Base-by-base conservation (phyloP, 1,140 invertebrate species). In the Pseudomyrmex gracilis region DNA sequence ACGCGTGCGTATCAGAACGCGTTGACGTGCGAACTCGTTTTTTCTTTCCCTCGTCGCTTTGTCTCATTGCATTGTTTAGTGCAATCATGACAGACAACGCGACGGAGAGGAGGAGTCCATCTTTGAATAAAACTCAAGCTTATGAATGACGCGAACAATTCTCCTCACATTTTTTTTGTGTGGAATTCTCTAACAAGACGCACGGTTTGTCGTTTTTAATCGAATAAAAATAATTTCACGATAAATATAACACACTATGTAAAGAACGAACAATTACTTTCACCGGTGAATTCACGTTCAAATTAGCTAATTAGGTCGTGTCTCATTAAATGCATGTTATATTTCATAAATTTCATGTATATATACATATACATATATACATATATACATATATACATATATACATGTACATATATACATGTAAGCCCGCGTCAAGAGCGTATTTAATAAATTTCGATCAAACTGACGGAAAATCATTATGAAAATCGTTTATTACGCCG, bases 1-100 rank as follows among this genome's bases (percentile, higher is more conserved):
- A 88, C 58, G 15, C 45, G 58, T 17, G 47, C 20, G 43, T 77
- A 77, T 66, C 73, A 13, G 49, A 45, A 60, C 13, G 60, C 13
- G 53, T 13, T 17, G 45, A 74, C 45, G 45, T 43, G 34, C 22
- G n/a, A 9, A 10, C n/a, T 74, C 53, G 34, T 7, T 47, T 71
- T 84, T 64, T 63, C 17, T 45, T 64, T 17, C 68, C 12, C 13
- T 45, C 8, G 12, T 64, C 17, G 15, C 47, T 34, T 34, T 24
- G 86, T 89, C 76, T 89, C 85, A 77, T 89, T 85, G 73, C 77
- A 57, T 47, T 34, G 82, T 88, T 83, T 63, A 77, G 78, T 80
- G 82, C 90, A 89, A 90, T 90, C 85, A 55, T 87, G 89, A 91
- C 84, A 78, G 82, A 70, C 76, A 22, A 58, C n/a, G 53, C 34